A percentile compares a stretch with the other conserved stretches of the same genome.
Conservation (phyloP, 2,888 invertebrate genomes). For the Amorpha juglandis region DNA sequence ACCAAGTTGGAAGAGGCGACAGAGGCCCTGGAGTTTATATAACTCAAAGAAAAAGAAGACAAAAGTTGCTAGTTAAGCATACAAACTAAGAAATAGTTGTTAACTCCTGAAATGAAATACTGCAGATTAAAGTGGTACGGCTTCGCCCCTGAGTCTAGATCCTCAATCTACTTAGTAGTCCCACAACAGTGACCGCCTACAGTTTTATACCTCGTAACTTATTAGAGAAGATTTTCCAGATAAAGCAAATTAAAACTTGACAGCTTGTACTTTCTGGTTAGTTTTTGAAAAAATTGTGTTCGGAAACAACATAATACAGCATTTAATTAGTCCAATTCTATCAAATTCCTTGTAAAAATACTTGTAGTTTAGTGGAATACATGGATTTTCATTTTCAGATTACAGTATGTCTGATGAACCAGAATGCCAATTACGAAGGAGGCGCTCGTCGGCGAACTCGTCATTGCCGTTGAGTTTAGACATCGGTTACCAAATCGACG, state of each 20-base stretch:
- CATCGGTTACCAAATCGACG: constrained; percentile 65
- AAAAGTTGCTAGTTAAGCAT: background rate
- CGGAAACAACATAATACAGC: too few species aligned
- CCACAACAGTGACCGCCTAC: constrained; percentile 48
- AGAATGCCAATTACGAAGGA: constrained; percentile 68
- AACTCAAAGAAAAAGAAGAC: too few species aligned
- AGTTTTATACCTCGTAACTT: constrained; percentile 23
- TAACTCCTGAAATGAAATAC: constrained; percentile 59
- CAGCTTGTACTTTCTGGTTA: constrained; percentile 27
- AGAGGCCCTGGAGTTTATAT: too few species aligned
- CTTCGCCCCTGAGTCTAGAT: constrained; percentile 61
- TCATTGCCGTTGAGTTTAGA: constrained; percentile 69
- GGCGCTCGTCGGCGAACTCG: constrained; percentile 66
- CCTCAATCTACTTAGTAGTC: constrained; percentile 60
- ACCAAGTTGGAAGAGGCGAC: too few species aligned
- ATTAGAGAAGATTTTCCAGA: constrained; percentile 16
- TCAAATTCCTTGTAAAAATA: background rate
- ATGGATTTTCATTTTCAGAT: background rate
- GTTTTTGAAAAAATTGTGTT: background rate
- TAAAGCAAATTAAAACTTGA: constrained; percentile 28
- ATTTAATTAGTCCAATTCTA: too few species aligned
- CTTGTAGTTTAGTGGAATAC: too few species aligned
- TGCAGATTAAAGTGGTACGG: constrained; percentile 71
- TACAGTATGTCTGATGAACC: constrained; percentile 52
- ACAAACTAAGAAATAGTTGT: constrained; percentile 50